Evolutionary conservation across 1,140 invertebrate species (phyloP), one percentile per base, ranked within the genome.

Genomic region (Bicyclus anynana): DNA sequence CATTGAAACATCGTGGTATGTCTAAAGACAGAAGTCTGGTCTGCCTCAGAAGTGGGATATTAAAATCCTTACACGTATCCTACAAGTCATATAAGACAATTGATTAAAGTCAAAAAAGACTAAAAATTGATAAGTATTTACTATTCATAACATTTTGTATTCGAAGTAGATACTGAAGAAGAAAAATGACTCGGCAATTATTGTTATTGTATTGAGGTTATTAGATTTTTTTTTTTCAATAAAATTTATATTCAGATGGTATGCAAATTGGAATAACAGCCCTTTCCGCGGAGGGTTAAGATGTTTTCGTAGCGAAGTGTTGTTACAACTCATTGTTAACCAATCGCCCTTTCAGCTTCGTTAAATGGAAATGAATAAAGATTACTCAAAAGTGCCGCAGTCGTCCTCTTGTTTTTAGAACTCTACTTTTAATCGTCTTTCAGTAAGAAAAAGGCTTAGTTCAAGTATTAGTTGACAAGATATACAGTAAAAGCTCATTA

Each of bases 291-390:
- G 74, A 80, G 75, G 80, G 82, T 78, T 80, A 80, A 78, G 73
- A 72, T 85, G 77, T 85, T 85, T 74, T 80, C 67, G 59, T 72
- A 80, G 70, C 74, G 63, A 71, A 83, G 77, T 81, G 81, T 75
- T 66, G 59, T 55, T 64, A 64, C 58, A 65, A 67, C 59, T 66
- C 60, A 70, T 69, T 74, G 71, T 78, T 62, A 66, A 58, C 56
- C 66, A 75, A 77, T 79, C 69, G 67, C 66, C n/a, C 68, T 80
- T 77, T 73, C 59, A 59, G 55, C 61, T 66, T 57, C 65, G 60
- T 67, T 72, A 77, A 78, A 80, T 83, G 74, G 63, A 72, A 75
- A 80, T 83, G 74, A 81, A 82, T 81, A 77, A 83, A 78, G 74
- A 80, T 82, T 58, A 58, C 40, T 42, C 10, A 49, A 48, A 60